phyloP scores from a whole-genome alignment of 2,888 invertebrate genomes.

The Agrilus cyanescens region DNA sequence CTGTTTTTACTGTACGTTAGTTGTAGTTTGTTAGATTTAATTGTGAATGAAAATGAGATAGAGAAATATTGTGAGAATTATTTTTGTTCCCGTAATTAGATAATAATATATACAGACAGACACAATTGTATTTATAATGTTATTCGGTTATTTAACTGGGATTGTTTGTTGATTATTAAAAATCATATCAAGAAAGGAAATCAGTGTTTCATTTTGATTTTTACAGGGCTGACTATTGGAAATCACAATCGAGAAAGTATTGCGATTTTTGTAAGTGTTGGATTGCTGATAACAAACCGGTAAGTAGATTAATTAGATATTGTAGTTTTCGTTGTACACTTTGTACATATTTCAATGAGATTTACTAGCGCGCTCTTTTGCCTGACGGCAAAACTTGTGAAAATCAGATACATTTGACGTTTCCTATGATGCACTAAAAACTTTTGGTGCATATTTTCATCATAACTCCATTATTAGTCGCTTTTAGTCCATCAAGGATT shows the following conservation, averaged over 20 bases:
- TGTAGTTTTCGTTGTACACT: neutral
- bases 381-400: too few species aligned
- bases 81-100: neutral
- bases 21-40: too few species aligned
- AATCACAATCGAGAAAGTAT: slow-evolving; percentile 87
- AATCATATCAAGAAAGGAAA: slow-evolving; percentile 13
- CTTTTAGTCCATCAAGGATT: too few species aligned
- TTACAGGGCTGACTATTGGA: slow-evolving; percentile 92
- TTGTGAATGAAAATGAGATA: too few species aligned
- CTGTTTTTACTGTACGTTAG: slow-evolving; percentile 1
- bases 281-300: slow-evolving; percentile 94
- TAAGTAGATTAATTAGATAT: slow-evolving; percentile 35
- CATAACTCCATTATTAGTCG: too few species aligned
- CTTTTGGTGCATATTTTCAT: too few species aligned
- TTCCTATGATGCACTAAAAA: too few species aligned
- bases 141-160: slow-evolving; percentile 8
- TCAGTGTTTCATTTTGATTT: slow-evolving; percentile 13
- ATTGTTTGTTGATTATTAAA: slow-evolving; percentile 13
- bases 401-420: too few species aligned
- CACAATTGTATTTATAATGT: slow-evolving; percentile 2
- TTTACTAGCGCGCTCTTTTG: too few species aligned
- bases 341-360: neutral
- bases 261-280: slow-evolving; percentile 98
- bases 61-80: too few species aligned
- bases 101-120: neutral